Evolutionary conservation across 2,888 invertebrate genomes (phyloP), one percentile per base, ranked within the genome.

Genomic region (Escarpia spicata): DNA sequence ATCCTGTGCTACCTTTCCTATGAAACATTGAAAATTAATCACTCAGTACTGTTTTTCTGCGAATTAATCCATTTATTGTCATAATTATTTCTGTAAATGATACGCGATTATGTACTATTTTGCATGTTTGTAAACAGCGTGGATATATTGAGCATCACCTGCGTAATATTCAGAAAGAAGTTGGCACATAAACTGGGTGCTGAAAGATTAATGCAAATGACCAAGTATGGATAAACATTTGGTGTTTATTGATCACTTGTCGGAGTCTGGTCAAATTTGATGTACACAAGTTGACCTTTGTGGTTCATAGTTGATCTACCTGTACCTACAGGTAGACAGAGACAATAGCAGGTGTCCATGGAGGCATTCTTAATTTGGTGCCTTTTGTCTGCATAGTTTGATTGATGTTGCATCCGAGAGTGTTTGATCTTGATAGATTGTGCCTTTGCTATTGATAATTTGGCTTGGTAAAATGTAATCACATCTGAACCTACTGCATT

Each of bases 221-320:
- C n/a, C 75, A 75, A 75, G 75, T 26, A 26, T 75, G 75, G 75
- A 75, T 26, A 75, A 75, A 75, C 75, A 75, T 75, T 75, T 75
- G 75, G 75, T 75, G 75, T 75, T 75, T 75, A 75, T 75, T 75
- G 75, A 75, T 75, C n/a, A n/a, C 75, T 75, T 75, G 75, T 75
- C 75, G 75, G 75, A 26, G 75, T 15, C 26, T 6, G 75, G 75
- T 26, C 75, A 75, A 75, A 75, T 75, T 75, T 75, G 75, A 75
- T 75, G 26, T 75, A n/a, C 75, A 75, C 75, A 75, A 75, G 75
- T 75, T 75, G 75, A 75, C 75, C 75, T 75, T 75, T 75, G 26
- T 75, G 26, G 75, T 75, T 75, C 75, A 75, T 75, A n/a, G 75
- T 75, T 75, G 75, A 75, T 26, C 75, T 75, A 75, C 75, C 75